Evolutionary conservation across 2,113 vertebrate genomes (phyloP).

Genomic region (Paraplagusia blochii): DNA sequence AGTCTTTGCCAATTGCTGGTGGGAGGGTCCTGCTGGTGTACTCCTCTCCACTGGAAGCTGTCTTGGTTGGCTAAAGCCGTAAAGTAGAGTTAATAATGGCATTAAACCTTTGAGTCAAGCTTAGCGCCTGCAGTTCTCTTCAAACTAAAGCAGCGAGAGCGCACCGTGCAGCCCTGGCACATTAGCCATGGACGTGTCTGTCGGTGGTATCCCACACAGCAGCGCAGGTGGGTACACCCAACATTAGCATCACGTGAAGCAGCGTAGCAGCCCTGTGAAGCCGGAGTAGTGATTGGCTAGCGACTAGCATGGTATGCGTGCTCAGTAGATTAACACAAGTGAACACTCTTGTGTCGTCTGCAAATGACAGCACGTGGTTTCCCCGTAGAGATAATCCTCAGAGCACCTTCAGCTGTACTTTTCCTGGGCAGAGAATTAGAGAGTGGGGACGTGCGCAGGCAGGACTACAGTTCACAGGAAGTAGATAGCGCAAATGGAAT

Average conservation of each 20-base stretch:
- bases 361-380: slow-evolving; percentile 50
- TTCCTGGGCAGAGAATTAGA: slow-evolving; percentile 57
- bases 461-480: slow-evolving; percentile 23
- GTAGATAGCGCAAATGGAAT: slow-evolving; percentile 11
- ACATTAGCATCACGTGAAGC: slow-evolving; percentile 51
- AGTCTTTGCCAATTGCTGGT: slow-evolving; percentile 35
- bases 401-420: slow-evolving; percentile 63
- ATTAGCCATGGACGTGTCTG: slow-evolving; percentile 74
- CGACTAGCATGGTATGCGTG: slow-evolving; percentile 25
- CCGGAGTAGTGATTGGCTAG: slow-evolving; percentile 34
- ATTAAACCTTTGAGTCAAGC: slow-evolving; percentile 65
- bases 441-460: slow-evolving; percentile 12
- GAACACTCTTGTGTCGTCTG: slow-evolving; percentile 22
- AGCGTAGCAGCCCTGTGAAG: slow-evolving; percentile 13
- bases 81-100: slow-evolving; percentile 70
- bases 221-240: slow-evolving; percentile 69
- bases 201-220: slow-evolving; percentile 63
- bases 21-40: slow-evolving; percentile 54
- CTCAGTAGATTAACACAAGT: slow-evolving; percentile 48
- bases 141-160: slow-evolving; percentile 47
- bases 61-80: slow-evolving; percentile 73
- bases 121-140: slow-evolving; percentile 60
- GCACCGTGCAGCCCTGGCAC: slow-evolving; percentile 41
- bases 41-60: slow-evolving; percentile 33
- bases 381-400: slow-evolving; percentile 53